Evolutionary conservation across 37 sponge, comb jelly and placozoan genomes (phyloP), one percentile per base, ranked within the genome.

Genomic region (Dysidea cf. avara): DNA sequence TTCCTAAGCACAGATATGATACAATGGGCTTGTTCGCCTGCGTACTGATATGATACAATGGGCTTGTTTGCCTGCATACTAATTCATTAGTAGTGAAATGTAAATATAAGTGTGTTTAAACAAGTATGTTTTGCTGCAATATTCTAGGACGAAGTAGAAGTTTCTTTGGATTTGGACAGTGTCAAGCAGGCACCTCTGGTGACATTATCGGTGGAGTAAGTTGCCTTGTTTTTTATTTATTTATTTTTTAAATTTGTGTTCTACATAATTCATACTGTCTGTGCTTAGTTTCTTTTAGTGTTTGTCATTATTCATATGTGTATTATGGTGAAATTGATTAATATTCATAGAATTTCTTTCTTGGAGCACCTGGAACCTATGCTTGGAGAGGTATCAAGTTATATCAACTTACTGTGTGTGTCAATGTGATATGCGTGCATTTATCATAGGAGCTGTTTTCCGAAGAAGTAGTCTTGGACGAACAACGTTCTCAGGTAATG

Each of bases 361-460:
- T 85, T 24, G 86, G 79, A 21, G 74, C 86, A 12, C 79, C 80
- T 33, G 80, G 80, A 47, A n/a, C 53, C 2, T 59, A 56, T 39
- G 9, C 16, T 37, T 85, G 86, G 86, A 71, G 74, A 78, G 86
- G 86, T 85, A 78, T 13, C 25, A 2, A 7, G 5, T 67, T 48
- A 58, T 13, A 20, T 11, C 14, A 11, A 43, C 29, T 48, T 46
- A 40, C 47, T 67, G 50, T 7, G 20, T 67, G 25, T 67, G 25
- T 3, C 25, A 38, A 38, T 26, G 4, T 67, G 50, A 40, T 7
- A 18, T 14, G 25, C 11, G 22, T 43, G 49, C 6, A 38, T 43
- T 63, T 26, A n/a, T n/a, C 34, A 39, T 25, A 68, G 79, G 79
- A 59, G 30, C 6, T 68, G 36, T 68, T 40, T 62, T 54, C 3